phyloP scores from a whole-genome alignment of 1,140 invertebrate genomes.

The Polypedilum pembai region DNA sequence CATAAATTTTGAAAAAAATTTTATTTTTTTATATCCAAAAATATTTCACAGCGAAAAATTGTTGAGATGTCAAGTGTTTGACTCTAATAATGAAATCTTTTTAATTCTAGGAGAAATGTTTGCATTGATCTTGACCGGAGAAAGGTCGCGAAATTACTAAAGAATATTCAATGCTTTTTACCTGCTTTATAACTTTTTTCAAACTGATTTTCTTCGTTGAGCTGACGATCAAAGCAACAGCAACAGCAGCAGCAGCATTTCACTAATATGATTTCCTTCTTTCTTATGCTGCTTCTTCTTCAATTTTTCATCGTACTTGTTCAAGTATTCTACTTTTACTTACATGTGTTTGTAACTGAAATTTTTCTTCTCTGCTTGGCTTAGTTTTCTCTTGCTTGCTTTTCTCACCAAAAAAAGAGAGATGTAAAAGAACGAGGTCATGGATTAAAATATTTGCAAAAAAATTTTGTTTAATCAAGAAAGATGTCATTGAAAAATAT shows the following conservation, averaged over 20 bases:
- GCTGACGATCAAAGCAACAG: neutral
- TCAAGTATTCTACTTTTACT: neutral
- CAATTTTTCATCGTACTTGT: neutral
- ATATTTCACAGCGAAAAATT: neutral
- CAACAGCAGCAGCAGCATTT: constrained; percentile 6
- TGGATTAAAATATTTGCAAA: too few species aligned
- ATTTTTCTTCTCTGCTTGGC: too few species aligned
- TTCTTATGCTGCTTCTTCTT: constrained; percentile 9
- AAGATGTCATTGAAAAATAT: too few species aligned
- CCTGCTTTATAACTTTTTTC: constrained; percentile 16
- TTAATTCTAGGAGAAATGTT: neutral
- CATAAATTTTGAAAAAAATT: neutral
- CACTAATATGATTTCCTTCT: constrained; percentile 1
- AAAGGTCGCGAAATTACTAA: constrained; percentile 20
- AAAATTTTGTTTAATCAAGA: too few species aligned
- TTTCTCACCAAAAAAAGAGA: too few species aligned
- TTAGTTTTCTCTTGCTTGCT: too few species aligned
- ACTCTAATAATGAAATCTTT: neutral
- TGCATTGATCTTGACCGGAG: constrained; percentile 15
- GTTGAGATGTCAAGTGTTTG: neutral
- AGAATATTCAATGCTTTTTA: constrained; percentile 26
- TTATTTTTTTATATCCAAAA: neutral
- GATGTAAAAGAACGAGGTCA: too few species aligned
- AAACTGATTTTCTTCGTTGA: neutral
- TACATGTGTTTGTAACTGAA: too few species aligned